These are phyloP conservation scores for Phodopus roborovskii DNA, from an alignment of 2,113 vertebrate species.

Conservation along the genomic window DNA sequence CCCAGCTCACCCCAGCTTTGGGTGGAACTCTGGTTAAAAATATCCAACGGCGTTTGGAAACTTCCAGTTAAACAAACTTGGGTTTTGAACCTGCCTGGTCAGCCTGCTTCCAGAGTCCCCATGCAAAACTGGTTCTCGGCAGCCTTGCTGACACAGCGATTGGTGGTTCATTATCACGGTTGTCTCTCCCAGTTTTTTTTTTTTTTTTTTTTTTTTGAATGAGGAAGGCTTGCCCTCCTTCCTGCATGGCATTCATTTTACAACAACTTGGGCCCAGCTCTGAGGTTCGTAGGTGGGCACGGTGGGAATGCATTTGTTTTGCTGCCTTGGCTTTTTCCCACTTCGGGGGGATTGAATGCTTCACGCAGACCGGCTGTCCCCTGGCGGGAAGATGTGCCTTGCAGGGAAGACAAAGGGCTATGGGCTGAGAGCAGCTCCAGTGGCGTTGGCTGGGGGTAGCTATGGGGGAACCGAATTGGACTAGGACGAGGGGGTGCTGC, in stretches of 20 bases:
- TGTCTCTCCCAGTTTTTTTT: conserved; percentile 73
- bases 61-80: conserved; percentile 60
- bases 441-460: not conserved
- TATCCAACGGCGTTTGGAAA: conserved; percentile 81
- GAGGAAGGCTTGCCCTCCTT: not conserved
- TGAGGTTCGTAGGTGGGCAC: not conserved
- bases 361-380: not conserved
- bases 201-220: conserved; percentile 62
- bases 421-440: not conserved
- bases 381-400: not conserved
- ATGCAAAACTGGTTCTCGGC: conserved; percentile 64
- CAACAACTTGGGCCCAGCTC: conserved; percentile 52
- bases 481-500: not conserved
- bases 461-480: not conserved
- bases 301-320: conserved; percentile 52
- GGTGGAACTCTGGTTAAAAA: conserved; percentile 58
- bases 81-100: conserved; percentile 81
- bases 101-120: conserved; percentile 78
- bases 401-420: not conserved
- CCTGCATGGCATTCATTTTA: conserved; percentile 13
- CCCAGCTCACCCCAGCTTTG: conserved; percentile 55
- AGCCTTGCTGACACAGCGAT: conserved; percentile 83
- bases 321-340: not conserved
- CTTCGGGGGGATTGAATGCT: conserved; percentile 16
- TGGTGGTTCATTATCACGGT: conserved; percentile 79